Percentiles rank a stretch among this genome's conserved stretches.
These are phyloP conservation scores for Heteromyza rotundicornis DNA, from an alignment of 2,888 invertebrate genomes.

Conservation along the genomic window DNA sequence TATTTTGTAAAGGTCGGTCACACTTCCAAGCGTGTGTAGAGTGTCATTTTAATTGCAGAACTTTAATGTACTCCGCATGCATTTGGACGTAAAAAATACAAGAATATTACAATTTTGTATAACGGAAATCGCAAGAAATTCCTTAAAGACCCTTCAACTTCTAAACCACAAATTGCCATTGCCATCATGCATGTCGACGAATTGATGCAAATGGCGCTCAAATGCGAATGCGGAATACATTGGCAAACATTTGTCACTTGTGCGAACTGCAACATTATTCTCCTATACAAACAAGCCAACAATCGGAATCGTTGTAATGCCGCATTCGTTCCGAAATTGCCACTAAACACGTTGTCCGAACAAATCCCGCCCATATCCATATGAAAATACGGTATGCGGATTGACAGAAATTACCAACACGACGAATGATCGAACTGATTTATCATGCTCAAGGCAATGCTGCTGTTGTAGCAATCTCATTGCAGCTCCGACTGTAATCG, in stretches of 20 bases:
- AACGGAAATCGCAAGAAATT: too few relatives aligned
- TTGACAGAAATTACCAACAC: neutral
- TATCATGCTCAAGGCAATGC: neutral
- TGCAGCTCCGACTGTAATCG: neutral
- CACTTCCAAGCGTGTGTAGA: too few relatives aligned
- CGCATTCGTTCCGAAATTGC: neutral
- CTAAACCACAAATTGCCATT: too few relatives aligned
- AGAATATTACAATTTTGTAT: too few relatives aligned
- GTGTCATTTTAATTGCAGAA: too few relatives aligned
- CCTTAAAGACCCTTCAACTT: too few relatives aligned
- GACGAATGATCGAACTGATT: slow-evolving; percentile 4
- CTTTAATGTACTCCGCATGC: too few relatives aligned
- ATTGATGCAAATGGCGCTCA: neutral
- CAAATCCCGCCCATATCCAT: neutral
- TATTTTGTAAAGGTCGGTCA: too few relatives aligned
- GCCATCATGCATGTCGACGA: too few relatives aligned
- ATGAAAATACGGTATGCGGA: neutral
- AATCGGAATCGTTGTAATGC: too few relatives aligned
- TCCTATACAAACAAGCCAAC: neutral
- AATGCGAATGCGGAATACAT: too few relatives aligned
- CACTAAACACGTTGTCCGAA: neutral
- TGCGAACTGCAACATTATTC: neutral
- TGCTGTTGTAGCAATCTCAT: neutral
- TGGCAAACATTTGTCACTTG: neutral
- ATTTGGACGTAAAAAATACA: too few relatives aligned